Evolutionary conservation across 2,888 invertebrate genomes (phyloP).

Genomic region (Eristalis tenax): DNA sequence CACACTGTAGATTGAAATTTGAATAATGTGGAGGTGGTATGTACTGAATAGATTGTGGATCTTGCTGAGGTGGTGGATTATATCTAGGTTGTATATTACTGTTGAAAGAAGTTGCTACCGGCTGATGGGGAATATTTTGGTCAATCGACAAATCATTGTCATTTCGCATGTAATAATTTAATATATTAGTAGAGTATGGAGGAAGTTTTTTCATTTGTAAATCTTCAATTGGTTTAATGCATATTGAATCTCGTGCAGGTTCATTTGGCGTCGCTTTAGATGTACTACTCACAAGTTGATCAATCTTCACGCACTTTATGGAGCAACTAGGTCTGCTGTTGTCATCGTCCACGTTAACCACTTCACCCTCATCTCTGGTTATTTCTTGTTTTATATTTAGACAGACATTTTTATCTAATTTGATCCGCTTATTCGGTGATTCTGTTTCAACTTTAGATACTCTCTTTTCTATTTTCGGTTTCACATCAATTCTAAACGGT

Average conservation of each 20-base stretch:
- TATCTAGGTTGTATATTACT: background rate
- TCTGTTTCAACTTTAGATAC: background rate
- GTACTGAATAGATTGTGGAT: background rate
- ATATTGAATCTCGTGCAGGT: background rate
- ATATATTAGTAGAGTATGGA: background rate
- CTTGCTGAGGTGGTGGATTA: background rate
- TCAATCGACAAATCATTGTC: background rate
- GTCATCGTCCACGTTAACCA: background rate
- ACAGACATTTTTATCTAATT: background rate
- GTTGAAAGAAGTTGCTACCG: background rate
- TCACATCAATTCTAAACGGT: slow-evolving; percentile 32
- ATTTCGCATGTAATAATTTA: background rate
- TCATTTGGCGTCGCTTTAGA: background rate
- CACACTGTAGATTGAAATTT: background rate
- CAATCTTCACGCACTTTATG: slow-evolving; percentile 44
- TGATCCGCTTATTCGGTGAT: slow-evolving; percentile 1
- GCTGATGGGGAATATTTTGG: background rate
- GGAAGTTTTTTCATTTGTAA: background rate
- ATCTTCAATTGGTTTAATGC: background rate
- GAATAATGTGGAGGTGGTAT: background rate
- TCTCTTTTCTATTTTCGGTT: slow-evolving; percentile 22
- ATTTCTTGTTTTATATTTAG: slow-evolving; percentile 29
- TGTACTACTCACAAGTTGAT: slow-evolving; percentile 6
- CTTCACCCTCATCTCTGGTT: background rate
- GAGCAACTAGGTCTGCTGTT: background rate